Evolutionary conservation across 1,140 invertebrate species (phyloP), one percentile per base, ranked within the genome.

Genomic region (Geopemphigus sp.): DNA sequence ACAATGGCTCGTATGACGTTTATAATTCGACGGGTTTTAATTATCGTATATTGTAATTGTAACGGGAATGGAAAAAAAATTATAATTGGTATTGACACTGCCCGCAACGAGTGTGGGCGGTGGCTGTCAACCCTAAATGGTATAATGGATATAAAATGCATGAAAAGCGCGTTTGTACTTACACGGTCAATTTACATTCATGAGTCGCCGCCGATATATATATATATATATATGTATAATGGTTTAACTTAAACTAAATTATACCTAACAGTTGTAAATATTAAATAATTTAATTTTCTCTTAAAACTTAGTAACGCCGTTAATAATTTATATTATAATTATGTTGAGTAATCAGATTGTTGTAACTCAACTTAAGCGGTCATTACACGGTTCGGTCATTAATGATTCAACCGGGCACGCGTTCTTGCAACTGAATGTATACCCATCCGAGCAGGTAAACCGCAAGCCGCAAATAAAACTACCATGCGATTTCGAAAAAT

Each of bases 241-340:
- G 66, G 47, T 70, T 70, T 53, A 53, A 70, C 47, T 70, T 70
- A 68, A 68, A 68, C 32, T 68, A 12, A 11, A 47, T 68, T 47
- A 53, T 45, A 19, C 45, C 47, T 50, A 53, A 70, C 66, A 17
- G 45, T 50, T 53, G 32, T 70, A 53, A 53, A 70, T 53, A 70
- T 53, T 53, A 70, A 53, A 70, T 70, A 53, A 70, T 70, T 70
- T 50, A 53, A 70, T 53, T 70, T 70, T 53, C 66, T 26, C 45
- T 70, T 53, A 53, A 53, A 70, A 53, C 45, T 19, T 24, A 4
- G 2, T 4, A 11, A 19, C 10, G 6, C 10, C 45, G 0, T 70
- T 50, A 70, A 70, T 50, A 50, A 53, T 70, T 53, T 26, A 68
- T 53, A 53, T 70, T 70, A 70, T 70, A 70, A 70, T 53, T 53